Base-by-base conservation (phyloP, 2,888 invertebrate species). In the Phymatocera aterrima region DNA sequence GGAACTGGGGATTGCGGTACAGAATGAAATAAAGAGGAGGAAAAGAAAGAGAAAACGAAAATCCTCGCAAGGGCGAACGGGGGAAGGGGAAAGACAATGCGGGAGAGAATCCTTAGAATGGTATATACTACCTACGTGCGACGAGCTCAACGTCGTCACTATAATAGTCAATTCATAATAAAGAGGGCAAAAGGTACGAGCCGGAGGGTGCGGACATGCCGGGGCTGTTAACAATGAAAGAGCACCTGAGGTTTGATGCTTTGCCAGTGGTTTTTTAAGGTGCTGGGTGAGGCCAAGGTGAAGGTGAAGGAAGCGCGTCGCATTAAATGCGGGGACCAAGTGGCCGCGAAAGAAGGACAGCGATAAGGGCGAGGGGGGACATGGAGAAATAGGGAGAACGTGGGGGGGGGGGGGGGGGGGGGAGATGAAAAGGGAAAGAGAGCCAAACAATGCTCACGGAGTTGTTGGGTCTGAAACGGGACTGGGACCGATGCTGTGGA, bases 161-260 rank as follows among this genome's bases (percentile, higher is more conserved):
- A 70, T 78, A 78, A 78, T 78, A 70, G 68, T 77, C 60, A 77
- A 77, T 61, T 77, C 84, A 86, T 87, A 87, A 86, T 87, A 88
- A 88, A 87, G 87, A 88, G 87, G 86, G 85, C 83, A 87, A 83
- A 78, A 85, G 83, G 86, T 81, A 80, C 80, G 78, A n/a, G n/a
- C n/a, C n/a, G n/a, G n/a, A 84, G 84, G 77, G 78, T 79, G 80
- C 43, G 81, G 79, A 77, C 57, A 28, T 78, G 80, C 82, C 77
- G 81, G 81, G 82, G 43, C 68, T 68, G 48, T 72, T 72, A 72
- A 72, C 48, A 72, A 72, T 72, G 51, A 72, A 72, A 72, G 72
- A 51, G 72, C 72, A 72, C 72, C 72, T 72, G 72, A 72, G 72
- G 72, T 34, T 72, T 46, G 43, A 68, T 24, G 43, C 68, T 43